Percentiles rank a stretch among this genome's conserved stretches.
Conservation (phyloP, 2,113 vertebrate species). For the Lepus americanus region DNA sequence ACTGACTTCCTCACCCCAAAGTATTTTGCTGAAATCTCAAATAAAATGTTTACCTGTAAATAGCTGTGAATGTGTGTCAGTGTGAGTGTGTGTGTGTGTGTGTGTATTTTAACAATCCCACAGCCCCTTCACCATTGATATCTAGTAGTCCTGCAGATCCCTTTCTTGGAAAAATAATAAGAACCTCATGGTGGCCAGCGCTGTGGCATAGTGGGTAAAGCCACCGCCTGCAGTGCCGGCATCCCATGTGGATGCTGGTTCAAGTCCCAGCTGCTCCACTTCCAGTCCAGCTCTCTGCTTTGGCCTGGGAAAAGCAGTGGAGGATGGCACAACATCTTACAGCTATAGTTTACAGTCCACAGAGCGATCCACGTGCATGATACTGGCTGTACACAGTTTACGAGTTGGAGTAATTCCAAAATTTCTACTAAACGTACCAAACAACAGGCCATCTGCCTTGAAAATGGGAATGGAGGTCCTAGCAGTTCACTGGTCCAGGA, state of each 20-base stretch:
- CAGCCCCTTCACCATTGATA: not conserved
- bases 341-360: not conserved
- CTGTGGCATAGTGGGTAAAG: too few relatives aligned
- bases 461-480: slow-evolving; percentile 15
- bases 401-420: slow-evolving; percentile 30
- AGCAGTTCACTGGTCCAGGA: not conserved
- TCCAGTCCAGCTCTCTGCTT: too few relatives aligned
- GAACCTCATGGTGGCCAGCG: not conserved
- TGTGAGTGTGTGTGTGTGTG: not conserved
- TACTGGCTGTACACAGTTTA: not conserved
- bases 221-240: too few relatives aligned
- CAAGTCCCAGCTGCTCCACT: too few relatives aligned
- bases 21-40: slow-evolving; percentile 1
- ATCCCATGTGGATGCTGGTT: too few relatives aligned
- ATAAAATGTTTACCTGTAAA: not conserved
- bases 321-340: not conserved
- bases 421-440: not conserved
- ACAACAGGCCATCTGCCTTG: not conserved
- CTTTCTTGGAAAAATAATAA: slow-evolving; percentile 15
- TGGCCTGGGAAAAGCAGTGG: too few relatives aligned
- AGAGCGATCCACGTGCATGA: not conserved
- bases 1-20: not conserved
- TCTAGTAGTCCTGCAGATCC: not conserved
- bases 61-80: not conserved
- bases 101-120: not conserved